Evolutionary conservation across 2,113 vertebrate species (phyloP).

Genomic region (Poecile atricapillus): DNA sequence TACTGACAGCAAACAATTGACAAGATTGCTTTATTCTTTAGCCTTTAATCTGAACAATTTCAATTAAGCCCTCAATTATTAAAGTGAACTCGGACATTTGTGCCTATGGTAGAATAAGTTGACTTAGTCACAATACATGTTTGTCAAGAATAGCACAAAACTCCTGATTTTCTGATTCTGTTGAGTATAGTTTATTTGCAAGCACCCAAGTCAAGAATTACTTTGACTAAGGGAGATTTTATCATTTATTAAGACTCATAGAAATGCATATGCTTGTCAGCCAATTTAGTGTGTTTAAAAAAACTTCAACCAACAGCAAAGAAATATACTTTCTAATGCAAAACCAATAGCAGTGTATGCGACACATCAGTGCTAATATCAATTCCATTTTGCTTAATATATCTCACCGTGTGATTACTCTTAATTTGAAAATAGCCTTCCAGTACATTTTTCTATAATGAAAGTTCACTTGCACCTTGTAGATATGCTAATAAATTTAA

Average conservation of each 20-base stretch:
- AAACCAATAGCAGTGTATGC: background rate
- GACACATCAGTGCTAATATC: constrained; percentile 43
- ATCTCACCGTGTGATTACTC: constrained; percentile 38
- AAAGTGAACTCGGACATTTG: background rate
- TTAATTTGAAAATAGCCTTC: constrained; percentile 54
- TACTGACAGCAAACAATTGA: background rate
- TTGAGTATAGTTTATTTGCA: background rate
- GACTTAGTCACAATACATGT: background rate
- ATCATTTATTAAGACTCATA: background rate
- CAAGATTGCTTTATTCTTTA: constrained; percentile 1
- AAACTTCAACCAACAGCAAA: background rate
- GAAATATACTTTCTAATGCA: constrained; percentile 3
- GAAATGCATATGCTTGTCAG: background rate
- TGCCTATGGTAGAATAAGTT: background rate
- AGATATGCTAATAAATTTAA: constrained; percentile 58
- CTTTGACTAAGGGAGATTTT: background rate
- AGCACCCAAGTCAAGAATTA: background rate
- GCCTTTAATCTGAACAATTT: constrained; percentile 18
- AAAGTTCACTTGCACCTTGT: constrained; percentile 44
- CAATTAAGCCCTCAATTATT: background rate
- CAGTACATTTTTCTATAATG: constrained; percentile 23
- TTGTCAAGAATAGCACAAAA: background rate
- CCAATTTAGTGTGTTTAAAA: background rate
- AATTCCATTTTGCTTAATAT: constrained; percentile 33
- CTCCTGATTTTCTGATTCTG: background rate